Evolutionary conservation across 2,888 invertebrate species (phyloP).

Genomic region (Chloroclystis v-ata): DNA sequence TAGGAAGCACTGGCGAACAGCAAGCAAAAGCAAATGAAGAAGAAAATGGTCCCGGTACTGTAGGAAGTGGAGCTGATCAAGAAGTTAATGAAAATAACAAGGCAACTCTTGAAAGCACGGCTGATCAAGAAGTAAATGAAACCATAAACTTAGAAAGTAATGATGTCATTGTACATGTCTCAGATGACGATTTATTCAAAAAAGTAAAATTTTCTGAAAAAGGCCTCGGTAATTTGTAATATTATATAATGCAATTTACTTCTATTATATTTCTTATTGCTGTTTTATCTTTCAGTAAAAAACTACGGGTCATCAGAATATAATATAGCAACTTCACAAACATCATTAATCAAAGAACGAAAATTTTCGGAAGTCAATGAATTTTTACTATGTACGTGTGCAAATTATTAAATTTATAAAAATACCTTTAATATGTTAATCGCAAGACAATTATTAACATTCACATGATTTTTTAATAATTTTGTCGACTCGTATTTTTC

Average conservation of each 20-base stretch:
- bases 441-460: too few relatives aligned
- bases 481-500: too few relatives aligned
- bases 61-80: neutral
- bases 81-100: constrained; percentile 4
- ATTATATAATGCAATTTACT: neutral
- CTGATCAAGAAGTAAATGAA: constrained; percentile 12
- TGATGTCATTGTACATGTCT: constrained; percentile 26
- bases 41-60: too few relatives aligned
- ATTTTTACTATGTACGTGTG: constrained; percentile 46
- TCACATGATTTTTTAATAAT: too few relatives aligned
- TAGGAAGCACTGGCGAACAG: constrained; percentile 1
- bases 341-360: constrained; percentile 13
- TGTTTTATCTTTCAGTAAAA: constrained; percentile 10
- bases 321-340: neutral
- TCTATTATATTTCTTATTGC: neutral
- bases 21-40: constrained; percentile 12
- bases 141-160: constrained; percentile 17
- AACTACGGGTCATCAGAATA: constrained; percentile 2
- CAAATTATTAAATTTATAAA: neutral
- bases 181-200: constrained; percentile 40
- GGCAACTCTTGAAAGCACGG: too few relatives aligned
- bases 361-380: constrained; percentile 35
- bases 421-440: too few relatives aligned
- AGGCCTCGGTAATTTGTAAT: constrained; percentile 48
- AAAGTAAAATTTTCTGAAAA: constrained; percentile 56